A percentile compares a stretch with the other conserved stretches of the same genome.
Evolutionary conservation across 1,140 invertebrate species (phyloP).

Genomic region (Chironomus striatipennis): DNA sequence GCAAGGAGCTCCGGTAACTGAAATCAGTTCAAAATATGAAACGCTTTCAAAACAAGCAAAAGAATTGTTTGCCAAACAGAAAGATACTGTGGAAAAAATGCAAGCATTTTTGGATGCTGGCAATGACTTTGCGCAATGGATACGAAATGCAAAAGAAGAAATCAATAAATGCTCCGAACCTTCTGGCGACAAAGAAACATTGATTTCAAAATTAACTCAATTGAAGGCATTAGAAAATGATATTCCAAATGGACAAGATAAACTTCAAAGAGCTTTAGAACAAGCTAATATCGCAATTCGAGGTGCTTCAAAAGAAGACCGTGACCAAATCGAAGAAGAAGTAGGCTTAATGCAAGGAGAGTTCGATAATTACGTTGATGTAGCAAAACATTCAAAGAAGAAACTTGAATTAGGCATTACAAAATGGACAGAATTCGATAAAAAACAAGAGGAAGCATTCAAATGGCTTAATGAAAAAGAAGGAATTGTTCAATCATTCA

Average conservation of each 20-base stretch:
- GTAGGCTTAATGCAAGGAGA: conserved; percentile 80
- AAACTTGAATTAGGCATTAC: conserved; percentile 82
- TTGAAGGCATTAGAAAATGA: conserved; percentile 75
- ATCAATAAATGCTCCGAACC: conserved; percentile 90
- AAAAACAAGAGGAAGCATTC: conserved; percentile 80
- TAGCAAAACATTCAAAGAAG: conserved; percentile 67
- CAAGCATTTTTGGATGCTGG: conserved; percentile 84
- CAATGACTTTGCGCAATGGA: conserved; percentile 86
- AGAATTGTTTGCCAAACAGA: conserved; percentile 82
- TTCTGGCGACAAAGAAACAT: conserved; percentile 84
- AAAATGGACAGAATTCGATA: conserved; percentile 93
- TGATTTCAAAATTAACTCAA: conserved; percentile 75
- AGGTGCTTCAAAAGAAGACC: conserved; percentile 74
- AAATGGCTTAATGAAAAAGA: conserved; percentile 86
- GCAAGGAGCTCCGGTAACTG: conserved; percentile 75
- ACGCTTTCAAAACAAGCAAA: conserved; percentile 81
- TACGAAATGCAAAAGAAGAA: conserved; percentile 77
- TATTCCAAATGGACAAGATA: conserved; percentile 67
- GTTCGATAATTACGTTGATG: conserved; percentile 72
- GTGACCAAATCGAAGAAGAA: conserved; percentile 85
- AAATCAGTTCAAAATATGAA: conserved; percentile 85
- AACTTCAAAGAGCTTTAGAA: conserved; percentile 70
- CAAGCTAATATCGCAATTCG: conserved; percentile 74
- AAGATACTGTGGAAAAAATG: conserved; percentile 81
- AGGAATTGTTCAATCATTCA: conserved; percentile 75